Evolutionary conservation across 2,888 invertebrate species (phyloP), one percentile per base, ranked within the genome.

Genomic region (Liopterus haemorrhoidalis): DNA sequence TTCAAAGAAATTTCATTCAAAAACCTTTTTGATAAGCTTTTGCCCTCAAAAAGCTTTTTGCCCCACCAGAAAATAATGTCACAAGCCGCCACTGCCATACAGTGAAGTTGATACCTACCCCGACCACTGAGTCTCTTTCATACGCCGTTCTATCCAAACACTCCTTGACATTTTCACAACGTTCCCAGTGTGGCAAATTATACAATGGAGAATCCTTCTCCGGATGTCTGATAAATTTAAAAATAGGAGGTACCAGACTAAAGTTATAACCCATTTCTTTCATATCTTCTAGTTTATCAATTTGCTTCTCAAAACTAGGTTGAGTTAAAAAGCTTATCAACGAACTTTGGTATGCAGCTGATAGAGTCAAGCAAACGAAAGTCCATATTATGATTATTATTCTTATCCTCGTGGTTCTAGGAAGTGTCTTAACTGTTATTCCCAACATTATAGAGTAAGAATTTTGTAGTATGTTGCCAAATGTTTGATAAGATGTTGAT

Each of bases 291-390:
- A 57, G 15, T 2, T 39, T 55, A 14, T 27, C 36, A 24, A 59
- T 58, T 49, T 60, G 56, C 40, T 60, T 52, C 25, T 49, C 51
- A 32, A 54, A 59, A 35, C 43, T 54, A 2, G 54, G 52, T 19
- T 54, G 51, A 1, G 62, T 56, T 24, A 63, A 42, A n/a, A 59
- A 54, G 21, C 59, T 61, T 1, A 58, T 58, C 4, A 63, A 40
- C 22, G 55, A 57, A 1, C 58, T 57, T 9, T 58, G 54, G 38
- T 59, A 64, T 3, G 57, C 48, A 8, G 54, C 51, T 41, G 58
- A 54, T 3, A 57, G 49, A 35, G 56, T 54, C 2, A 62, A 41
- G 30, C 54, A 50, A 33, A 59, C 58, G 9, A 59, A 25, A 5
- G 57, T 47, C 47, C 60, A 54, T 21, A 59, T 14, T 0, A 57